phyloP scores from a whole-genome alignment of 2,888 invertebrate species.

The Ophion obscuratus region DNA sequence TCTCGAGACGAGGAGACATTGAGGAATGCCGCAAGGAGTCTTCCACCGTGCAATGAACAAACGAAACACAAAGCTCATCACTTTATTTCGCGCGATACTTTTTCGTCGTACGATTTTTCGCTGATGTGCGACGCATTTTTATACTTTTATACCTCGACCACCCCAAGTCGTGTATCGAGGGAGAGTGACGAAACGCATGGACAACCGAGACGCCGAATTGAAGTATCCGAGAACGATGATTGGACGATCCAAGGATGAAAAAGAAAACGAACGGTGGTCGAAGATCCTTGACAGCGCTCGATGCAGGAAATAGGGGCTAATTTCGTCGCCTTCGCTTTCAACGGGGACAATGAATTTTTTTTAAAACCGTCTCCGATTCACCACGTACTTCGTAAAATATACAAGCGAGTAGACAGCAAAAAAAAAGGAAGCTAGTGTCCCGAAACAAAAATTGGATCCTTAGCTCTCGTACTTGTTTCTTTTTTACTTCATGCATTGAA shows the following conservation, averaged over 20 bases:
- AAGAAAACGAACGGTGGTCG: too few relatives aligned
- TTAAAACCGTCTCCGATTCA: conserved; percentile 20
- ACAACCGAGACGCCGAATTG: neutral
- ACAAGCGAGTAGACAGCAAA: conserved; percentile 10
- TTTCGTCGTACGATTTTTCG: conserved; percentile 74
- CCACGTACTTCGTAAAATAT: neutral
- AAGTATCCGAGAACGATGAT: conserved; percentile 24
- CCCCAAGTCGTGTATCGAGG: conserved; percentile 74
- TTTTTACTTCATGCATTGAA: conserved; percentile 23
- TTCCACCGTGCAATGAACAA: conserved; percentile 57
- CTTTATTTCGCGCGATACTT: conserved; percentile 76
- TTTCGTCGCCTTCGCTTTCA: conserved; percentile 70
- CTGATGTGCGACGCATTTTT: conserved; percentile 75
- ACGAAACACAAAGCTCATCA: conserved; percentile 52
- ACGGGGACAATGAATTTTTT: conserved; percentile 36
- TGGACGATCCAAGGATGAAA: neutral
- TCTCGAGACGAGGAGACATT: conserved; percentile 4
- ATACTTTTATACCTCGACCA: conserved; percentile 74
- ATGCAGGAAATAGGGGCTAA: conserved; percentile 71
- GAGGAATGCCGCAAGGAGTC: conserved; percentile 39
- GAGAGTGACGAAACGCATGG: conserved; percentile 25
- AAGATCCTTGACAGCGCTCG: conserved; percentile 53
- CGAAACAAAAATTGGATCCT: conserved; percentile 44
- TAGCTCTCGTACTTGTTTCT: conserved; percentile 61
- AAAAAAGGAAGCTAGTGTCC: conserved; percentile 10